Percentiles rank a stretch among this genome's conserved stretches.
These are phyloP conservation scores for Parazoanthus swiftii DNA, from an alignment of 92 coral and sea anemone genomes.

Conservation along the genomic window DNA sequence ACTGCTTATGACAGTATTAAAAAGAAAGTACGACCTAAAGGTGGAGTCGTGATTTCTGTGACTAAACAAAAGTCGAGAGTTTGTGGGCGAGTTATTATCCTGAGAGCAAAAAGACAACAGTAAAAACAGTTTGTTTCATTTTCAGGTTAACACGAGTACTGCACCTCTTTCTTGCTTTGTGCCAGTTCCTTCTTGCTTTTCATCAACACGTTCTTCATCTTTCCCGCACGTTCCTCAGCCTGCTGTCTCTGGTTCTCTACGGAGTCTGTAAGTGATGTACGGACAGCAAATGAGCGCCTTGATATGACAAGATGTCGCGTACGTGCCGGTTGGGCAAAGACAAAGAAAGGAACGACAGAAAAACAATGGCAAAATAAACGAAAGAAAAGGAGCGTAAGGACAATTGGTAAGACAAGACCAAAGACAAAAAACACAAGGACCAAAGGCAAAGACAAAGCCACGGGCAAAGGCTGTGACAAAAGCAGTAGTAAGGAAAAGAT, in stretches of 20 bases:
- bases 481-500: background rate
- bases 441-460: background rate
- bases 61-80: no score
- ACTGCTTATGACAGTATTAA: no score
- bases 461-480: background rate
- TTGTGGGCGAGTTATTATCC: no score
- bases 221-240: slow-evolving; percentile 84
- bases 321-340: background rate
- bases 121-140: background rate
- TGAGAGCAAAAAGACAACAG: background rate
- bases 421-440: background rate
- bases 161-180: slow-evolving; percentile 77
- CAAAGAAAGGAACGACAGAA: background rate
- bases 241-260: slow-evolving; percentile 79
- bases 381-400: background rate
- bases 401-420: background rate
- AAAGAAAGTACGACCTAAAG: no score
- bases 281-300: background rate
- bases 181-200: slow-evolving; percentile 90
- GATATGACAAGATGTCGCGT: no score
- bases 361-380: background rate
- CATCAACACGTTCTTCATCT: slow-evolving; percentile 81
- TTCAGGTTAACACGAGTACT: background rate
- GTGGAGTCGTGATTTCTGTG: no score
- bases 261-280: slow-evolving; percentile 52